Evolutionary conservation across 2,888 invertebrate species (phyloP), one percentile per base, ranked within the genome.

Genomic region (Theristus sp.): DNA sequence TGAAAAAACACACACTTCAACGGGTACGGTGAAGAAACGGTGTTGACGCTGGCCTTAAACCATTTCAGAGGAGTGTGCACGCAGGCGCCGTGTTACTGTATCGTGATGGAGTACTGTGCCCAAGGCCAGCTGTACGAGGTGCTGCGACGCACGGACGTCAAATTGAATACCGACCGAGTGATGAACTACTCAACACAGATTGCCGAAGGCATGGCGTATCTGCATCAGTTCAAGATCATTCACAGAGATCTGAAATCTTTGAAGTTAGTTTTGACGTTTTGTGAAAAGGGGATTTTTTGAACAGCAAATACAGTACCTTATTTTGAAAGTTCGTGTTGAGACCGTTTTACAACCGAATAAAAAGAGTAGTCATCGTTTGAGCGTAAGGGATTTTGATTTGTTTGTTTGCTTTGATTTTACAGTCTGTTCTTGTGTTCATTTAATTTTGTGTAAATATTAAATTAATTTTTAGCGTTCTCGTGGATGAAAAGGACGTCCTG

Each of bases 201-300:
- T 62, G 90, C 94, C 38, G 81, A 83, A 62, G 98, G 96, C 60
- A 96, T 98, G 96, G 83, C 85, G 70, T 96, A 96, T 76, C 81
- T 98, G 61, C 98, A 98, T 76, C 81, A 82, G 54, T 87, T 91
- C 74, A 91, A 91, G 79, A 94, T 98, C 69, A 93, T 98, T 71
- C 98, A 98, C 74, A 81, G 98, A 64, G 98, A 98, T 80, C 82
- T 99, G 65, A 99, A 98, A 78, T 94, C 94, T 73, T 96, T 96
- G 56, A 98, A 98, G 94, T 94, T 82, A 83, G 85, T 81, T 38
- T 17, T 38, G 38, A 13, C 17, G 6, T 38, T 17, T 38, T 38
- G 38, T 38, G 6, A n/a, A n/a, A n/a, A n/a, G n/a, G n/a, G n/a
- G n/a, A n/a, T n/a, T n/a, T n/a, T n/a, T n/a, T n/a, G n/a, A n/a